phyloP scores from a whole-genome alignment of 2,888 invertebrate genomes.

The Diachrysia chrysitis region DNA sequence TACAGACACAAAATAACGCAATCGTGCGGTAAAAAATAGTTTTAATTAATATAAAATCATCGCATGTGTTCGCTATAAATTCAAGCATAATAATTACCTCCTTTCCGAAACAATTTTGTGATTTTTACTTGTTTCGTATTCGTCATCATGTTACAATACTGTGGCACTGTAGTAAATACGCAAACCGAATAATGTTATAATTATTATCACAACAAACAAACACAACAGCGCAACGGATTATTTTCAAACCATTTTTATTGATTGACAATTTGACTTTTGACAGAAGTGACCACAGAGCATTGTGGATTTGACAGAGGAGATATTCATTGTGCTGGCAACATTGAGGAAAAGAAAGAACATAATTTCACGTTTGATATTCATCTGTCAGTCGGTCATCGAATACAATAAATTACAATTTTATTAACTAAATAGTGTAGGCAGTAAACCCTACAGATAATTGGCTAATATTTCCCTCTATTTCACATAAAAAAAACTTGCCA shows the following conservation, averaged over 20 bases:
- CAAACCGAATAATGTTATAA: not conserved
- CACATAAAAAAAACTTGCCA: no score
- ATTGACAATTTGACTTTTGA: not conserved
- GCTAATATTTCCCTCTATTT: no score
- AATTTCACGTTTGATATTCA: not conserved
- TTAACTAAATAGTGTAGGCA: no score
- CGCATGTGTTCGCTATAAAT: not conserved
- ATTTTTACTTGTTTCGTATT: conserved; percentile 77
- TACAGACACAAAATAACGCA: not conserved
- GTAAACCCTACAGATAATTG: no score
- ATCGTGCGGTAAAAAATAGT: not conserved
- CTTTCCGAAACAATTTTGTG: conserved; percentile 74
- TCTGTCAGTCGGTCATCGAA: no score
- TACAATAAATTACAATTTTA: no score
- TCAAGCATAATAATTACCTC: conserved; percentile 61
- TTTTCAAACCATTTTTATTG: conserved; percentile 1
- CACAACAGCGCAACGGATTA: not conserved
- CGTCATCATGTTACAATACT: conserved; percentile 58
- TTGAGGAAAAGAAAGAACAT: no score
- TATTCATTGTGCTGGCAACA: not conserved
- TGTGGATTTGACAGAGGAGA: no score
- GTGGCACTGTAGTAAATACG: not conserved
- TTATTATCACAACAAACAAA: not conserved
- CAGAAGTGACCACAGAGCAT: no score
- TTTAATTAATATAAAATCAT: not conserved